Evolutionary conservation across 1,140 invertebrate genomes (phyloP).

Genomic region (Pachypsylla venusta): DNA sequence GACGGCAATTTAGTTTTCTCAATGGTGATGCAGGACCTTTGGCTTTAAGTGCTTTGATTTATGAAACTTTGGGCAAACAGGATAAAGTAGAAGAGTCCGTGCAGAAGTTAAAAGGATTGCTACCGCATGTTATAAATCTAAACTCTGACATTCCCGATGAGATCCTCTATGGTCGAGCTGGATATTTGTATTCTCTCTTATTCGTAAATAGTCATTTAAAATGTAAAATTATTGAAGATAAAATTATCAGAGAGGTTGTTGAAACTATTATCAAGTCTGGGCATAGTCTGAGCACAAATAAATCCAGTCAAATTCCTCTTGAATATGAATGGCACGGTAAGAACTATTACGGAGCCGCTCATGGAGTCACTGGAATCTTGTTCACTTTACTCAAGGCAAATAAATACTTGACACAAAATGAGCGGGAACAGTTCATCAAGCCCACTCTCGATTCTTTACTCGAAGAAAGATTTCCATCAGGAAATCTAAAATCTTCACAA

Average conservation of each 20-base stretch:
- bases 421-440: conserved; percentile 39
- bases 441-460: conserved; percentile 50
- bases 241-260: conserved; percentile 39
- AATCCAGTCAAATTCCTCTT: conserved; percentile 41
- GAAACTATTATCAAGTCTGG: conserved; percentile 49
- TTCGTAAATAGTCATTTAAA: conserved; percentile 49
- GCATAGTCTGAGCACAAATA: conserved; percentile 35
- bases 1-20: background rate
- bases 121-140: background rate
- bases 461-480: conserved; percentile 46
- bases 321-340: conserved; percentile 80
- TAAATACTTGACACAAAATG: conserved; percentile 31
- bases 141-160: conserved; percentile 52
- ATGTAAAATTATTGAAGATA: conserved; percentile 31
- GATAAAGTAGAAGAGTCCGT: background rate
- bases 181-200: conserved; percentile 64
- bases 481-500: conserved; percentile 74
- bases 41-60: background rate
- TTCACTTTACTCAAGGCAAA: conserved; percentile 61
- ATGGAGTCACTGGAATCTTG: conserved; percentile 72
- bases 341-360: conserved; percentile 73
- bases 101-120: background rate
- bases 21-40: conserved; percentile 3
- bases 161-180: conserved; percentile 66
- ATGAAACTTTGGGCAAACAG: conserved; percentile 4